Percentiles rank a stretch among this genome's conserved stretches.
Conservation (phyloP, 1,140 invertebrate genomes). For the Listronotus bonariensis region DNA sequence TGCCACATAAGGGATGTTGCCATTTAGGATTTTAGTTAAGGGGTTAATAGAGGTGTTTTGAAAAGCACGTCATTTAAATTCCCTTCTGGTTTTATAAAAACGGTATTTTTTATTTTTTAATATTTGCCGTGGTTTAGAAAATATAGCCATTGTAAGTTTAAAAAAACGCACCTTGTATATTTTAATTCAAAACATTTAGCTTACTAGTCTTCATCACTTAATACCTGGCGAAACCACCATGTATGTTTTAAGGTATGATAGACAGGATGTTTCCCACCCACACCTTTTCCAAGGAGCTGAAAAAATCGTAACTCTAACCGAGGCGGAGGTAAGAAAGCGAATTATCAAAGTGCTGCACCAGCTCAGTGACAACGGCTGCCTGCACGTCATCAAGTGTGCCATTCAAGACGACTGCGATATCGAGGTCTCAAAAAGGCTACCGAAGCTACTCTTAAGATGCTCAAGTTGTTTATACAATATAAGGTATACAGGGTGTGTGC, state of each 20-base stretch:
- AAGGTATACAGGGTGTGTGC: too few relatives aligned
- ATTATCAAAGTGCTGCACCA: conserved; percentile 65
- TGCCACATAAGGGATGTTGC: too few relatives aligned
- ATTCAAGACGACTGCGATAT: conserved; percentile 73
- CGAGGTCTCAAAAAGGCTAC: conserved; percentile 67
- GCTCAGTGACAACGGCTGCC: conserved; percentile 66
- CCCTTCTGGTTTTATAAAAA: too few relatives aligned
- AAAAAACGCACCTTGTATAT: too few relatives aligned
- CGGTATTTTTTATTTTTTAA: too few relatives aligned
- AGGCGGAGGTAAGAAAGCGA: conserved; percentile 68
- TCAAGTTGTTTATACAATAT: conserved; percentile 63
- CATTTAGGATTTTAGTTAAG: neutral
- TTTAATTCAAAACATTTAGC: neutral
- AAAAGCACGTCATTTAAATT: too few relatives aligned
- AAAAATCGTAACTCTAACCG: conserved; percentile 74
- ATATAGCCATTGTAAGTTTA: too few relatives aligned
- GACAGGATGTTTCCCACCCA: conserved; percentile 58
- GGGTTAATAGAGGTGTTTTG: too few relatives aligned
- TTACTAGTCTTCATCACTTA: too few relatives aligned
- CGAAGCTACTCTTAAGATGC: conserved; percentile 62
- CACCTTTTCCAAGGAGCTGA: conserved; percentile 45
- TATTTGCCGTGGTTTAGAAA: too few relatives aligned
- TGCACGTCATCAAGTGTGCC: conserved; percentile 66
- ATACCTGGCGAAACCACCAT: too few relatives aligned
- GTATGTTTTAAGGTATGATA: conserved; percentile 66